phyloP scores from a whole-genome alignment of 2,888 invertebrate genomes.

The Eueremaeus valkanovi region DNA sequence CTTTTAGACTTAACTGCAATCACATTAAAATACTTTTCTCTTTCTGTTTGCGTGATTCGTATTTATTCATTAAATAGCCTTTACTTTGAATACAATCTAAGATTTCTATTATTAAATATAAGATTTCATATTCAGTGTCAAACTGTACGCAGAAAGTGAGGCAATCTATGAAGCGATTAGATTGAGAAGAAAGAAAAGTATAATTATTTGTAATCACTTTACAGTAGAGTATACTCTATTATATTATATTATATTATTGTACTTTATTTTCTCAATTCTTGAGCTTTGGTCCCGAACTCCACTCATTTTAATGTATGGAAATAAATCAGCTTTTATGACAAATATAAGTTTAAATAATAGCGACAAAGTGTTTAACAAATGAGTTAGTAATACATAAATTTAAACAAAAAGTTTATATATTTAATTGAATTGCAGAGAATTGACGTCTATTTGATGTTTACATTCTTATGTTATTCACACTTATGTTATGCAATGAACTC shows the following conservation, averaged over 20 bases:
- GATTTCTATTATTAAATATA: neutral
- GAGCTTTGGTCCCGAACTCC: no score
- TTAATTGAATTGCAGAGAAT: constrained; percentile 27
- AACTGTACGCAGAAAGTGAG: neutral
- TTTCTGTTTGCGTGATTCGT: constrained; percentile 7
- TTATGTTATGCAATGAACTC: constrained; percentile 22
- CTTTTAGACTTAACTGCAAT: neutral
- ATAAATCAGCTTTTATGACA: neutral
- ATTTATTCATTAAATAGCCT: neutral
- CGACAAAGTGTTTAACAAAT: constrained; percentile 19
- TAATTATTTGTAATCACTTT: neutral
- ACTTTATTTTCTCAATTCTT: no score
- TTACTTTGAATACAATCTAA: neutral
- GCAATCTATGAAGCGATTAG: neutral
- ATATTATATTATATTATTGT: no score
- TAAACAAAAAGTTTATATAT: neutral
- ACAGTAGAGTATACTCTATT: no score
- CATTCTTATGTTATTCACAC: constrained; percentile 22
- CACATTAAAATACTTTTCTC: neutral
- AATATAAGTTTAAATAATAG: constrained; percentile 4
- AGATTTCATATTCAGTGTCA: neutral
- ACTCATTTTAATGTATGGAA: neutral
- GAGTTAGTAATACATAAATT: constrained; percentile 28
- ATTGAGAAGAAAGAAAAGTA: neutral
- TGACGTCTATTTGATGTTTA: constrained; percentile 31